Base-by-base conservation (phyloP, 2,888 invertebrate genomes). In the Protonemura montana region DNA sequence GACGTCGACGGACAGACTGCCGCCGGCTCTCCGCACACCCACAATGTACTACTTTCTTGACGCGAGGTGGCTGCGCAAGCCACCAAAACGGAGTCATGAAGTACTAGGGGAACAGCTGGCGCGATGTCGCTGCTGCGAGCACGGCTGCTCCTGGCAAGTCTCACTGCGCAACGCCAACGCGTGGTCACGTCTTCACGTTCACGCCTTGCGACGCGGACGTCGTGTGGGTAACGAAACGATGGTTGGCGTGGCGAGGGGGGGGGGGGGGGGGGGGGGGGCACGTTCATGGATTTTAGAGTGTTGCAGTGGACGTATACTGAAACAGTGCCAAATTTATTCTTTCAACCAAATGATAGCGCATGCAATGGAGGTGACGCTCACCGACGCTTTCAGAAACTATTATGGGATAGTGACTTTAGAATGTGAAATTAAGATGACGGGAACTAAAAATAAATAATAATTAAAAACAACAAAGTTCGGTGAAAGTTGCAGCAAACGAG, bases 61-160 rank as follows among this genome's bases (percentile, higher is more conserved):
- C 86, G 87, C 88, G 85, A 83, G 26, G n/a, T 59, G 85, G 86
- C 88, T 88, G 88, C 88, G 88, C 88, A 87, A 86, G 82, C 85
- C 86, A 88, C 87, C 88, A 86, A 88, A 88, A 87, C 85, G 86
- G 86, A 86, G 88, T 86, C 87, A 84, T 78, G 81, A 21, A 0
- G 85, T 86, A 86, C 59, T 82, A 87, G 87, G 87, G 78, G 26
- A 85, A 16, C 85, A 87, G 30, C 42, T 30, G 25, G 13, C 1
- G 29, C 76, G n/a, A n/a, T 6, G n/a, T 25, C 27, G 3, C 26
- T 1, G 78, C 28, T 28, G 10, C 78, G 78, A 25, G n/a, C n/a
- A n/a, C 78, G 21, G 59, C 59, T 59, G 59, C 59, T 21, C 21
- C 59, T 21, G 13, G 59, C 59, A 10, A 21, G 6, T 59, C 16